Conservation (phyloP, 2,797 vertebrate species). For the Cossypha polioptera region DNA sequence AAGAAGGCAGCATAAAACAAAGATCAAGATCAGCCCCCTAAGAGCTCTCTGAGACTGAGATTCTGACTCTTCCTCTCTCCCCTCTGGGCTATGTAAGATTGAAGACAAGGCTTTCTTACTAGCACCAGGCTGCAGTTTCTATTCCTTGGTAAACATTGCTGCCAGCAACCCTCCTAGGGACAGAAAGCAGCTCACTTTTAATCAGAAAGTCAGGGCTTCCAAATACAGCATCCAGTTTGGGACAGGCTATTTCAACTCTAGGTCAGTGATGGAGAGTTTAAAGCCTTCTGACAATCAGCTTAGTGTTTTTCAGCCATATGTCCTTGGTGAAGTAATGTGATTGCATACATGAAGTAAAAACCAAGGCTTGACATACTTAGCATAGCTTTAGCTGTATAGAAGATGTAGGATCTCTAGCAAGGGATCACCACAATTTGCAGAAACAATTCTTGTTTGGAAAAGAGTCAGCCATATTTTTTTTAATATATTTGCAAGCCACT, state of each 20-base stretch:
- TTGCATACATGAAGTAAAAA: neutral
- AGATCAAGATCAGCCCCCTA: neutral
- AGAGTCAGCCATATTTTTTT: neutral
- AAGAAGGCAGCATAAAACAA: neutral
- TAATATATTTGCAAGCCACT: neutral
- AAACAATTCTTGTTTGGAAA: neutral
- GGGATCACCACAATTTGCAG: neutral
- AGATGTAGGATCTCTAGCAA: neutral
- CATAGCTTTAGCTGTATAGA: neutral
- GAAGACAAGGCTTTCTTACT: neutral
- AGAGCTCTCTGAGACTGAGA: neutral
- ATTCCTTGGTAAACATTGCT: neutral
- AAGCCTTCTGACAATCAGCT: slow-evolving; percentile 9
- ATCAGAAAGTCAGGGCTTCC: slow-evolving; percentile 17
- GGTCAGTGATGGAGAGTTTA: neutral
- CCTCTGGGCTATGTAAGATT: neutral
- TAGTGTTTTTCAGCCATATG: neutral
- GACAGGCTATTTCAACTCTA: neutral
- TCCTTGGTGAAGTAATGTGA: neutral
- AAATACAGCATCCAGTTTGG: neutral
- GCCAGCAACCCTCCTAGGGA: neutral
- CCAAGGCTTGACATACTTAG: neutral
- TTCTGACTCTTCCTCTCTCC: neutral
- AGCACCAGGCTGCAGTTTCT: neutral
- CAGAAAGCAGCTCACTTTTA: neutral